These are phyloP conservation scores for Philaethria dido DNA, from an alignment of 2,888 invertebrate species.

Conservation along the genomic window DNA sequence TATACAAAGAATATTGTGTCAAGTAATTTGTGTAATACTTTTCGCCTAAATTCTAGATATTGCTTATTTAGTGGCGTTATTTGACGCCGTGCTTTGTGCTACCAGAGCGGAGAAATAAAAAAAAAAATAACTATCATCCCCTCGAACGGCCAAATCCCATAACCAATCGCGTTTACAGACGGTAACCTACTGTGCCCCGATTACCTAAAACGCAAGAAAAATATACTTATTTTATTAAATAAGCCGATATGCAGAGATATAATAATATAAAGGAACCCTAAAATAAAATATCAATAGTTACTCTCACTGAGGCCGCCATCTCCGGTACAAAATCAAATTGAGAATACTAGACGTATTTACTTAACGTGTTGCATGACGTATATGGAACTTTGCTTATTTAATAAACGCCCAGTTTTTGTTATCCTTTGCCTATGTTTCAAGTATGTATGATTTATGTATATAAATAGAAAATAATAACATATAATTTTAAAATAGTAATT, in stretches of 20 bases:
- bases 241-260: not conserved
- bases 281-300: constrained; percentile 9
- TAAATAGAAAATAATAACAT: not conserved
- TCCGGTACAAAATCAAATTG: constrained; percentile 24
- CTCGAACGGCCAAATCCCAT: too few species aligned
- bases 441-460: not conserved
- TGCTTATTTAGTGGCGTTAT: too few species aligned
- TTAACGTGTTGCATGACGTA: constrained; percentile 8
- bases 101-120: too few species aligned
- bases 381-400: not conserved
- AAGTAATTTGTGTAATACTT: too few species aligned
- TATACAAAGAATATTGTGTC: too few species aligned
- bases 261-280: not conserved
- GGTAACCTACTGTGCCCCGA: too few species aligned
- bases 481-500: too few species aligned
- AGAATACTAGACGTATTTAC: constrained; percentile 28
- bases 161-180: too few species aligned
- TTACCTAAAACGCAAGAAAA: too few species aligned
- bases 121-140: too few species aligned
- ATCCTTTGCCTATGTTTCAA: not conserved
- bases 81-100: too few species aligned
- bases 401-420: constrained; percentile 7
- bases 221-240: not conserved
- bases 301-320: constrained; percentile 26
- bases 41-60: too few species aligned